These are phyloP conservation scores for Pyrrhia umbra DNA, from an alignment of 2,888 invertebrate genomes.

Conservation along the genomic window DNA sequence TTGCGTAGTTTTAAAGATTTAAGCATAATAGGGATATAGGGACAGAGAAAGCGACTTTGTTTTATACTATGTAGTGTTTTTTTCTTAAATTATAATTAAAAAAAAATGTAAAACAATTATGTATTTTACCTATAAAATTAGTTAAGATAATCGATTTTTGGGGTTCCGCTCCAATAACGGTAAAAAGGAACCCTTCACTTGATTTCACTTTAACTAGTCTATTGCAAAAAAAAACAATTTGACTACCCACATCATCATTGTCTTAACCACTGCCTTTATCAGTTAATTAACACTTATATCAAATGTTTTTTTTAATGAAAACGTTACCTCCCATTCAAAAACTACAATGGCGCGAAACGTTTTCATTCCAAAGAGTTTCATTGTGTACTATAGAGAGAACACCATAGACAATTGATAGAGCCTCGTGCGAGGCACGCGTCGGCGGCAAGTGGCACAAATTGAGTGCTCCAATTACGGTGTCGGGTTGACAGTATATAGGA, in stretches of 20 bases:
- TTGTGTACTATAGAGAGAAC: constrained; percentile 64
- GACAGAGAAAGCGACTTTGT: too few relatives aligned
- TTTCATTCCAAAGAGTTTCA: constrained; percentile 53
- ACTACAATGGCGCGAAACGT: constrained; percentile 31
- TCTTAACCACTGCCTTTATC: too few relatives aligned
- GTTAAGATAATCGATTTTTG: too few relatives aligned
- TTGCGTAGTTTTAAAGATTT: too few relatives aligned
- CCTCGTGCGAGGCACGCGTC: constrained; percentile 76
- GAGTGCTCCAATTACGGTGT: constrained; percentile 89
- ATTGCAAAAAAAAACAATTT: neutral
- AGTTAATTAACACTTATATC: neutral
- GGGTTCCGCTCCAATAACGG: too few relatives aligned
- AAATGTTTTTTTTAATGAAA: constrained; percentile 54
- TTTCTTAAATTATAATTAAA: too few relatives aligned
- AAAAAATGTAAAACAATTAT: too few relatives aligned
- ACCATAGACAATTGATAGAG: constrained; percentile 82
- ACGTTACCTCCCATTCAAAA: constrained; percentile 32
- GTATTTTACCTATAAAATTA: too few relatives aligned
- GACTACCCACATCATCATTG: neutral
- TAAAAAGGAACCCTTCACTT: too few relatives aligned
- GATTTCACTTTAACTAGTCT: too few relatives aligned
- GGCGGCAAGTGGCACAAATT: constrained; percentile 85
- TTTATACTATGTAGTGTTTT: too few relatives aligned
- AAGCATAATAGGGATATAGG: too few relatives aligned
- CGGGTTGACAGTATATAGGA: constrained; percentile 74